Conservation (phyloP, 2,888 invertebrate genomes). For the Brenthis daphne region DNA sequence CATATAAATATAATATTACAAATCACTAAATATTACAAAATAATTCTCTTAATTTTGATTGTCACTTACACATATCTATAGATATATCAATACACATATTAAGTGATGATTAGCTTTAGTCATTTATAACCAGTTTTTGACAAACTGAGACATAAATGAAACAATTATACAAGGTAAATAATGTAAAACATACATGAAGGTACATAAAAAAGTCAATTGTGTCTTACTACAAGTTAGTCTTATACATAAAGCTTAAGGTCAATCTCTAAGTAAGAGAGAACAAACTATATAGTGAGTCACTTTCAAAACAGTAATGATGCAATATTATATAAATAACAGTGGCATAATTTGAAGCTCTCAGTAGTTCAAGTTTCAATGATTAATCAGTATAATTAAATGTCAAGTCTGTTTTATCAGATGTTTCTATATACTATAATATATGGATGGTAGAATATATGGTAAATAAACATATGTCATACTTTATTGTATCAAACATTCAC, state of each 20-base stretch:
- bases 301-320: no score
- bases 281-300: background rate
- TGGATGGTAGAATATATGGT: no score
- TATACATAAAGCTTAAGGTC: constrained; percentile 63
- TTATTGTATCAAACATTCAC: no score
- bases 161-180: constrained; percentile 13
- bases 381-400: no score
- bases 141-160: background rate
- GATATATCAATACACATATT: constrained; percentile 9
- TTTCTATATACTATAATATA: no score
- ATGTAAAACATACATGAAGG: constrained; percentile 22
- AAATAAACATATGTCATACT: no score
- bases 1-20: constrained; percentile 52
- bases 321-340: no score
- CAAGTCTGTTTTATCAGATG: no score
- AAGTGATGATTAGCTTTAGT: constrained; percentile 14
- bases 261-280: constrained; percentile 21
- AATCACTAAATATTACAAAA: constrained; percentile 46
- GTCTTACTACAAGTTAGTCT: constrained; percentile 44
- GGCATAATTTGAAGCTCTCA: no score
- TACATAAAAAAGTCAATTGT: constrained; percentile 14
- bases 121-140: constrained; percentile 2
- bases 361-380: no score
- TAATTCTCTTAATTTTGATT: constrained; percentile 42
- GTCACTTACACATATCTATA: constrained; percentile 20